These are phyloP conservation scores for Drosophila bunnanda DNA, from an alignment of 2,888 invertebrate species.

Conservation along the genomic window DNA sequence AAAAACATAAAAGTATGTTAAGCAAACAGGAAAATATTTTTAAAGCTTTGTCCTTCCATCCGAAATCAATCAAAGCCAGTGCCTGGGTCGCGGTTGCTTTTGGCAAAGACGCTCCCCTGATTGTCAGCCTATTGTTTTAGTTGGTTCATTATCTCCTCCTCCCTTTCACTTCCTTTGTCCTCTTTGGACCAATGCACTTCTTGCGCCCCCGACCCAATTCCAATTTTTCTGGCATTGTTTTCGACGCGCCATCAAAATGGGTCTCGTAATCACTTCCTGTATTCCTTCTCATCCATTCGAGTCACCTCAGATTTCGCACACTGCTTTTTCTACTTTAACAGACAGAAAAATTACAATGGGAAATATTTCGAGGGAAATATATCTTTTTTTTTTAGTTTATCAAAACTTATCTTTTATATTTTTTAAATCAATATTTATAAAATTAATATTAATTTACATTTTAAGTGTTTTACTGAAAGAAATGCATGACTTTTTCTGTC, in stretches of 20 bases:
- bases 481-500: neutral
- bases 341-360: neutral
- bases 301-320: slow-evolving; percentile 12
- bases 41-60: neutral
- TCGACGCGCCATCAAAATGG: slow-evolving; percentile 73
- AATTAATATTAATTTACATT: no score
- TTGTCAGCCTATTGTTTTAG: slow-evolving; percentile 73
- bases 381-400: no score
- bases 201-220: slow-evolving; percentile 15
- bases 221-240: slow-evolving; percentile 53
- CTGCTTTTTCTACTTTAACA: neutral
- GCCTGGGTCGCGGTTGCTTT: slow-evolving; percentile 52
- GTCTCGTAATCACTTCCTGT: slow-evolving; percentile 76
- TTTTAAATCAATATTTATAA: no score
- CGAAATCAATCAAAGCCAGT: slow-evolving; percentile 66
- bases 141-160: slow-evolving; percentile 65
- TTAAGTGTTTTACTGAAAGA: neutral
- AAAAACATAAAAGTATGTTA: neutral
- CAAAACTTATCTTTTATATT: no score
- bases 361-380: neutral
- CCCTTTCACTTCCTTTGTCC: slow-evolving; percentile 12
- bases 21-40: no score
- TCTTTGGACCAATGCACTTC: neutral
- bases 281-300: slow-evolving; percentile 47
- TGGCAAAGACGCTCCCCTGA: slow-evolving; percentile 41